phyloP scores from a whole-genome alignment of 2,113 vertebrate species.

The Misgurnus anguillicaudatus region DNA sequence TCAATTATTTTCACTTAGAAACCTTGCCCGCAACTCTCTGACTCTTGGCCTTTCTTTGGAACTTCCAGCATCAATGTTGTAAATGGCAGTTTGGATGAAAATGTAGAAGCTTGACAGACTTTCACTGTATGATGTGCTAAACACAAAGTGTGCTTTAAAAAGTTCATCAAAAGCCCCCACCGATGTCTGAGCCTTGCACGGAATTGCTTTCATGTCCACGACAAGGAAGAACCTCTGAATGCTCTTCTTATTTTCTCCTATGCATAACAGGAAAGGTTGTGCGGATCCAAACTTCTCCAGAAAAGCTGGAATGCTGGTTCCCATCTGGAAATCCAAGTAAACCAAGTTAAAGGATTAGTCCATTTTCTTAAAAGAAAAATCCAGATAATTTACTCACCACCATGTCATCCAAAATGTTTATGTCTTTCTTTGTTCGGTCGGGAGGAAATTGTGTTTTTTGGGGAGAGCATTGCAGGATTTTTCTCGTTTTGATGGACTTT shows the following conservation, averaged over 20 bases:
- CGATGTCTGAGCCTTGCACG: constrained; percentile 32
- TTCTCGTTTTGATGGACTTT: too few species aligned
- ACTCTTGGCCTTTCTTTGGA: constrained; percentile 13
- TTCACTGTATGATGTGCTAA: neutral
- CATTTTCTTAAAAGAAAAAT: too few species aligned
- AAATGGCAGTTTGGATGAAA: neutral
- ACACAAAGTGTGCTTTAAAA: constrained; percentile 32
- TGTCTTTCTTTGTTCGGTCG: too few species aligned
- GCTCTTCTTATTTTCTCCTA: constrained; percentile 21
- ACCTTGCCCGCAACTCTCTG: neutral
- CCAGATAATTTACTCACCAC: too few species aligned
- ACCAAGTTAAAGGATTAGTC: too few species aligned
- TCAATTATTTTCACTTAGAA: neutral
- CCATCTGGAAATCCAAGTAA: neutral
- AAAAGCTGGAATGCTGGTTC: neutral
- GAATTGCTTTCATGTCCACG: constrained; percentile 33
- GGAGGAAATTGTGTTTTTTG: too few species aligned
- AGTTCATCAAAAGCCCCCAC: constrained; percentile 39
- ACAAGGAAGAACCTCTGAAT: constrained; percentile 30
- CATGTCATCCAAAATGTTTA: too few species aligned
- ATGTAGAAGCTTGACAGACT: neutral
- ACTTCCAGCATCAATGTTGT: neutral
- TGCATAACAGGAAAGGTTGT: constrained; percentile 33
- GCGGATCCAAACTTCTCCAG: neutral
- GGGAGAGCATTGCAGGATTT: too few species aligned